These are phyloP conservation scores for Drosophila yooni DNA, from an alignment of 2,888 invertebrate species.

Conservation along the genomic window DNA sequence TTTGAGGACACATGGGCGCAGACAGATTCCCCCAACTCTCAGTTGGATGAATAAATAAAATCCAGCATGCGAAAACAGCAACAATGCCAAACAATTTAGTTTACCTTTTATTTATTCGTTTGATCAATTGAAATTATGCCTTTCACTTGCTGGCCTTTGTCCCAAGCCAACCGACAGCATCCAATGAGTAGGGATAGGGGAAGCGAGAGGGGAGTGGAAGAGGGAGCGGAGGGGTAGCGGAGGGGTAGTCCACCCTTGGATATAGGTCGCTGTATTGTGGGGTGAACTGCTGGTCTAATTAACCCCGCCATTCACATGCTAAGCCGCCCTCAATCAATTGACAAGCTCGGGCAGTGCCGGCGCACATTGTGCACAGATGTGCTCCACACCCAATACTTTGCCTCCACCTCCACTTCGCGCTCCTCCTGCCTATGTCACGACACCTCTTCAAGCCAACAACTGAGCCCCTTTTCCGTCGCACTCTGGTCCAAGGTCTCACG, in stretches of 20 bases:
- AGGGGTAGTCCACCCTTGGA: neutral
- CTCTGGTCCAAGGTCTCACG: constrained; percentile 46
- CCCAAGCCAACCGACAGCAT: constrained; percentile 30
- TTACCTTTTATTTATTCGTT: constrained; percentile 46
- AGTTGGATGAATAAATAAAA: neutral
- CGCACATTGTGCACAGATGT: constrained; percentile 14
- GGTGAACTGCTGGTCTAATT: constrained; percentile 53
- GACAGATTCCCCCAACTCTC: neutral
- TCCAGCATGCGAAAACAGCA: neutral
- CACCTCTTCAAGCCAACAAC: neutral
- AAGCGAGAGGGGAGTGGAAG: no score
- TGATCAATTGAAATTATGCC: constrained; percentile 44
- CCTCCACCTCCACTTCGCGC: neutral
- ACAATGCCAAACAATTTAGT: constrained; percentile 46
- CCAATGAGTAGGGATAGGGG: constrained; percentile 5
- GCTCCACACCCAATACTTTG: constrained; percentile 3
- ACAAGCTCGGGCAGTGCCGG: constrained; percentile 7
- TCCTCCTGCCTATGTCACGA: neutral
- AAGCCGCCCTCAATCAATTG: constrained; percentile 71
- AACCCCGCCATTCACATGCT: constrained; percentile 66
- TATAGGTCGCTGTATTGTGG: neutral
- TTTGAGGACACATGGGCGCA: neutral
- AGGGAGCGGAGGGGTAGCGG: neutral
- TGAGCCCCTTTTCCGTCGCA: neutral
- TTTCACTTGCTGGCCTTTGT: constrained; percentile 33